Conservation (phyloP, 2,113 vertebrate species). For the Uria lomvia region DNA sequence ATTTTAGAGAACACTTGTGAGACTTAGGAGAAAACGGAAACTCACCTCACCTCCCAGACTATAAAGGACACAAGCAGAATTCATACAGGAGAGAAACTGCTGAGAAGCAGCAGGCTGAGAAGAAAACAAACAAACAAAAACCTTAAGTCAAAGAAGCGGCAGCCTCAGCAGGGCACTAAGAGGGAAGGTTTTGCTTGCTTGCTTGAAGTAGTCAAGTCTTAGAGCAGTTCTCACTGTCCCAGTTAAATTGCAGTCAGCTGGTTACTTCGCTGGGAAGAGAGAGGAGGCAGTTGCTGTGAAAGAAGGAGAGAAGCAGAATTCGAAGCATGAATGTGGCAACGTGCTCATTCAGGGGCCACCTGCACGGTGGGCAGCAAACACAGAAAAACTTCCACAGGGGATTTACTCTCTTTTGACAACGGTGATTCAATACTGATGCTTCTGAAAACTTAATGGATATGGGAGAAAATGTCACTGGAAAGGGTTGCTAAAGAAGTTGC, state of each 20-base stretch:
- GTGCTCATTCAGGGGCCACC: not conserved
- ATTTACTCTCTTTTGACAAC: not conserved
- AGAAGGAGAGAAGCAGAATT: not conserved
- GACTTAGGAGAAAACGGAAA: not conserved
- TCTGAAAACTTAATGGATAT: not conserved
- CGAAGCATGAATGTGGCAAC: not conserved
- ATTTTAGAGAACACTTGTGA: not conserved
- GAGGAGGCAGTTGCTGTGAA: not conserved
- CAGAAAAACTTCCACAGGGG: not conserved
- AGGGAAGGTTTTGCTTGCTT: not conserved
- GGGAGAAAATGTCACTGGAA: not conserved
- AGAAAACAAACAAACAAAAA: conserved; percentile 3
- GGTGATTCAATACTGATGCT: not conserved
- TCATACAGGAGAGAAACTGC: not conserved
- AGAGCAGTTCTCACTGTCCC: not conserved
- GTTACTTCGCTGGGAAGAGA: not conserved
- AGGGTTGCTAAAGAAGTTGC: not conserved
- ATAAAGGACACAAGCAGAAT: not conserved
- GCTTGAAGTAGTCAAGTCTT: not conserved
- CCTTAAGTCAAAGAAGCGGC: not conserved
- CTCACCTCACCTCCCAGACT: not conserved
- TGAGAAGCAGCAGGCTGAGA: not conserved
- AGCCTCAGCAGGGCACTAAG: not conserved
- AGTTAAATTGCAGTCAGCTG: conserved; percentile 28
- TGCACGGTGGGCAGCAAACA: not conserved